Percentiles rank a stretch among this genome's conserved stretches.
Evolutionary conservation across 2,113 vertebrate genomes (phyloP).

Genomic region (Setophaga coronata): DNA sequence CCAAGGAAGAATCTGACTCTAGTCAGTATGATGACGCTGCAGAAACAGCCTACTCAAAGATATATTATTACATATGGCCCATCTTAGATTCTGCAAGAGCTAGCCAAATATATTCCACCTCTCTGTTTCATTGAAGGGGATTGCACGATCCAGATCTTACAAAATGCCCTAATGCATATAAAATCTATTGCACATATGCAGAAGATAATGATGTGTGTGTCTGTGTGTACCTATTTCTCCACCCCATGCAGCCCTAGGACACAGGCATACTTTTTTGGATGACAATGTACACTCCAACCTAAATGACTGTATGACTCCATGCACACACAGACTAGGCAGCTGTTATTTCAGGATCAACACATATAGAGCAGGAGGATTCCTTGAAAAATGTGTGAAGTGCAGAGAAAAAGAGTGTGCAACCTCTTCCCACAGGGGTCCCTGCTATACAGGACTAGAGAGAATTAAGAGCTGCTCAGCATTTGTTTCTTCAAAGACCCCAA

Average conservation of each 20-base stretch:
- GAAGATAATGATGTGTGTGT: background rate
- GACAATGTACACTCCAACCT: background rate
- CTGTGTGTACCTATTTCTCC: background rate
- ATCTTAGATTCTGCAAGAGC: conserved; percentile 62
- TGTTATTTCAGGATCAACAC: background rate
- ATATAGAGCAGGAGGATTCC: background rate
- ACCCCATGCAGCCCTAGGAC: background rate
- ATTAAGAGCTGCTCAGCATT: background rate
- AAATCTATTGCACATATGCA: background rate
- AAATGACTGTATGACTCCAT: background rate
- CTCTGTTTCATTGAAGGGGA: conserved; percentile 53
- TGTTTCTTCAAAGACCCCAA: background rate
- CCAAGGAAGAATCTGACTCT: conserved; percentile 80
- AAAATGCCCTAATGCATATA: background rate
- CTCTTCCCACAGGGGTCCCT: background rate
- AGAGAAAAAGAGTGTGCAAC: background rate
- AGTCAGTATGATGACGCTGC: conserved; percentile 78
- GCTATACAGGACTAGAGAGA: background rate
- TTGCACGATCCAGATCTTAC: background rate
- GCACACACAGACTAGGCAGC: background rate
- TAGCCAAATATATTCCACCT: conserved; percentile 64
- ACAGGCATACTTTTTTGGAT: background rate
- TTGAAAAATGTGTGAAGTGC: background rate
- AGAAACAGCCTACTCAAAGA: conserved; percentile 72
- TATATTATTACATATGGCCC: conserved; percentile 74